Evolutionary conservation across 2,113 vertebrate genomes (phyloP).

Genomic region (Neoarius graeffei): DNA sequence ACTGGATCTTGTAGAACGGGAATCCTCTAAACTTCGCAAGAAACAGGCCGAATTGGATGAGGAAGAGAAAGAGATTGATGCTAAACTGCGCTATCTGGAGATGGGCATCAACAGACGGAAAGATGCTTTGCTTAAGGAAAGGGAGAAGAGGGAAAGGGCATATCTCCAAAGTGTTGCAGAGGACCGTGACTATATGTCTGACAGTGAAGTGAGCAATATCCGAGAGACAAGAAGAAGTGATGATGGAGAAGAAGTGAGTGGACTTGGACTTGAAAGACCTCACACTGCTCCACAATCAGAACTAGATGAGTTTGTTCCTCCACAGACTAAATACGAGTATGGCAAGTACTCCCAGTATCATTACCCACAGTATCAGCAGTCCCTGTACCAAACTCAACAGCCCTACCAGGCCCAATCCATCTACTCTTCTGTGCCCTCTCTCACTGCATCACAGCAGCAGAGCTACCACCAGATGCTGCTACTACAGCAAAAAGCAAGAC

Average conservation of each 20-base stretch:
- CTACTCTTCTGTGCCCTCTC: constrained; percentile 90
- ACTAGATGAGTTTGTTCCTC: constrained; percentile 88
- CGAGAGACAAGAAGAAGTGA: constrained; percentile 80
- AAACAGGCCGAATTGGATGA: constrained; percentile 97
- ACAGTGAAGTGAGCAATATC: constrained; percentile 94
- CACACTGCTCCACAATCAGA: constrained; percentile 93
- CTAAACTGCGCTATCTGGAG: constrained; percentile 93
- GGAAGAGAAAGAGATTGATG: constrained; percentile 98
- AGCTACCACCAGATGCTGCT: constrained; percentile 91
- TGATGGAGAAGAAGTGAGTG: constrained; percentile 71
- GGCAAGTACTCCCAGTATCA: constrained; percentile 91
- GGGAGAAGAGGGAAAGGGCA: constrained; percentile 94
- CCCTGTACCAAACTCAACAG: constrained; percentile 86
- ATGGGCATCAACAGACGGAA: constrained; percentile 98
- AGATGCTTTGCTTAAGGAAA: constrained; percentile 90
- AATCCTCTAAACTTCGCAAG: constrained; percentile 97
- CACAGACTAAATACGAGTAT: constrained; percentile 89
- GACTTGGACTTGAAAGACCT: constrained; percentile 86
- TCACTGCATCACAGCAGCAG: constrained; percentile 87
- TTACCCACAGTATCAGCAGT: constrained; percentile 89
- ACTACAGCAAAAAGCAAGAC: constrained; percentile 89
- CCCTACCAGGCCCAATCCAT: constrained; percentile 90
- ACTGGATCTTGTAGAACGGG: constrained; percentile 92
- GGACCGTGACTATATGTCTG: constrained; percentile 98
- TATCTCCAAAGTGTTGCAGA: constrained; percentile 97